phyloP scores from a whole-genome alignment of 2,797 vertebrate species.

The Hydrocynus forskahlii region DNA sequence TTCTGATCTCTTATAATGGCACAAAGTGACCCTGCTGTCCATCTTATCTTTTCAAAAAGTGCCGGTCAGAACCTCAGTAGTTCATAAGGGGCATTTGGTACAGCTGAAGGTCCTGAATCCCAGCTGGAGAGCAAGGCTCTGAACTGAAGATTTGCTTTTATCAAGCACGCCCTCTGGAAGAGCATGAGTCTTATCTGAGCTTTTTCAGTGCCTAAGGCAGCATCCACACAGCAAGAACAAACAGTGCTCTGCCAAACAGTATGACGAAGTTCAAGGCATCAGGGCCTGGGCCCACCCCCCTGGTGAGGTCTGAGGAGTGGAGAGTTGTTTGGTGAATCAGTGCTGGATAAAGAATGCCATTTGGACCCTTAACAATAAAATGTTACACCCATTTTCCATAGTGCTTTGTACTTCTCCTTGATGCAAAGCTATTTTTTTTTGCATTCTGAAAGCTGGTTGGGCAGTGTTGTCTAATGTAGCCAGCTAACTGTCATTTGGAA shows the following conservation, averaged over 20 bases:
- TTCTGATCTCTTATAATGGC: neutral
- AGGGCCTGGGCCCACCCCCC: neutral
- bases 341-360: no score
- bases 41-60: conserved; percentile 9
- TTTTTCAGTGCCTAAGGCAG: conserved; percentile 7
- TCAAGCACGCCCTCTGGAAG: conserved; percentile 23
- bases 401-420: no score
- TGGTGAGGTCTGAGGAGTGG: no score
- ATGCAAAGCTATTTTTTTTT: no score
- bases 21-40: neutral
- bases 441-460: no score
- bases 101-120: neutral
- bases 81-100: no score
- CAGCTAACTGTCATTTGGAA: no score
- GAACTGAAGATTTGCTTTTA: conserved; percentile 30
- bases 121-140: neutral
- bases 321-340: no score
- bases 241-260: conserved; percentile 13
- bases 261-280: conserved; percentile 13
- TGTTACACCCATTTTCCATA: no score
- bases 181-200: neutral
- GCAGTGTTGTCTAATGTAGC: no score
- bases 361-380: no score
- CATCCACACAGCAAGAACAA: conserved; percentile 28
- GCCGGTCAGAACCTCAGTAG: neutral